Conservation (phyloP, 2,888 invertebrate genomes). For the Xanthia togata region DNA sequence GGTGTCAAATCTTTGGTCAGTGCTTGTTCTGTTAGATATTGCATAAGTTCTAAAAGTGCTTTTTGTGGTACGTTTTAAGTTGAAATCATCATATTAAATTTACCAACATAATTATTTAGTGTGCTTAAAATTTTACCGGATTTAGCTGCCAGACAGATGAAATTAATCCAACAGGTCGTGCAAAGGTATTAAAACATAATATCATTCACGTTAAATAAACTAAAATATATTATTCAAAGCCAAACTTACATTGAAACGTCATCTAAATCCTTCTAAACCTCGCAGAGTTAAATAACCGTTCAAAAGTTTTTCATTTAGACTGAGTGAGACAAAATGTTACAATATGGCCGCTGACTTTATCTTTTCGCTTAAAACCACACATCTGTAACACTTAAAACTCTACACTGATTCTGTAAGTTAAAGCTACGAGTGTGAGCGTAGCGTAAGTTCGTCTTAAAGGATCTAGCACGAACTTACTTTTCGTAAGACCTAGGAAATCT, state of each 20-base stretch:
- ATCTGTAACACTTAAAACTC: conserved; percentile 54
- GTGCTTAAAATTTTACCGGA: no score
- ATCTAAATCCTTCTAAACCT: conserved; percentile 25
- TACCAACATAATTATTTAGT: background rate
- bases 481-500: conserved; percentile 17
- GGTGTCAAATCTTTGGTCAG: conserved; percentile 15
- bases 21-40: background rate
- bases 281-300: conserved; percentile 30
- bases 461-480: conserved; percentile 13
- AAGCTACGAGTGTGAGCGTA: conserved; percentile 6
- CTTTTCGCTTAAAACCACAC: conserved; percentile 43
- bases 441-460: conserved; percentile 19
- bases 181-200: conserved; percentile 5
- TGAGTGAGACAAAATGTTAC: conserved; percentile 46
- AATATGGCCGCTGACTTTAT: conserved; percentile 48
- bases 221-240: conserved; percentile 31
- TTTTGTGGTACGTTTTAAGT: background rate
- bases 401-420: conserved; percentile 49
- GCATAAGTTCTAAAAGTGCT: background rate
- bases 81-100: background rate
- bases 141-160: background rate
- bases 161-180: background rate
- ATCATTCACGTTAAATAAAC: conserved; percentile 27
- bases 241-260: conserved; percentile 30
- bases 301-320: conserved; percentile 47